Evolutionary conservation across 2,797 vertebrate genomes (phyloP), one percentile per base, ranked within the genome.

Genomic region (Pteropus rufus): DNA sequence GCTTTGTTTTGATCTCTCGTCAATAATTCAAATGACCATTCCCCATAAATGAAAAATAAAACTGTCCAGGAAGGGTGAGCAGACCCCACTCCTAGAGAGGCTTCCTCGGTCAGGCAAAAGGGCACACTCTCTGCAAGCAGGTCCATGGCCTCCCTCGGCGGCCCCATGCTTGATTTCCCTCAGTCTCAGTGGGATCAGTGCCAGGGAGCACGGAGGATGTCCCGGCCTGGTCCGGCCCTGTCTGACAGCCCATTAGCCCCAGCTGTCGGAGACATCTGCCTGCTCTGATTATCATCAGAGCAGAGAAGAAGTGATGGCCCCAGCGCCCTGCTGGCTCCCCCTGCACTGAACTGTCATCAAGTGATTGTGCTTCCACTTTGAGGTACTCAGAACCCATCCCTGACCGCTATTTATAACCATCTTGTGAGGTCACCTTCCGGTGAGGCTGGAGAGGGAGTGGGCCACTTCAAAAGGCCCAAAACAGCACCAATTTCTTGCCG

Each of bases 261-360:
- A 99, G 98, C 98, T 99, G 98, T 98, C 41, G 14, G 97, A 99
- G 98, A 99, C 98, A 98, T 98, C 98, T 99, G 99, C 98, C 98
- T 52, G 1, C 96, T 98, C 98, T 67, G 26, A 99, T 99, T 98
- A 99, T 96, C 80, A 0, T 99, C 99, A 99, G 98, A 94, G 97
- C 96, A 73, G 89, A 97, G 97, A 44, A 46, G 97, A 98, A 72
- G 67, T 96, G 1, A 18, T 31, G 81, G 94, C 96, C 93, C 96
- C 7, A 0, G 60, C 91, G 0, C 90, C 49, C 24, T 29, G 31
- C 16, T 34, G 84, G 58, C 89, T 60, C 89, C 94, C 67, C 95
- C 94, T 81, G 70, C 2, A 2, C 79, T 91, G 97, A 96, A 39
- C 92, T 87, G 90, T 92, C 69, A 18, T 94, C 75, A 5, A 92